These are phyloP conservation scores for Ctenodactylus gundi DNA, from an alignment of 2,113 vertebrate genomes.

Conservation along the genomic window DNA sequence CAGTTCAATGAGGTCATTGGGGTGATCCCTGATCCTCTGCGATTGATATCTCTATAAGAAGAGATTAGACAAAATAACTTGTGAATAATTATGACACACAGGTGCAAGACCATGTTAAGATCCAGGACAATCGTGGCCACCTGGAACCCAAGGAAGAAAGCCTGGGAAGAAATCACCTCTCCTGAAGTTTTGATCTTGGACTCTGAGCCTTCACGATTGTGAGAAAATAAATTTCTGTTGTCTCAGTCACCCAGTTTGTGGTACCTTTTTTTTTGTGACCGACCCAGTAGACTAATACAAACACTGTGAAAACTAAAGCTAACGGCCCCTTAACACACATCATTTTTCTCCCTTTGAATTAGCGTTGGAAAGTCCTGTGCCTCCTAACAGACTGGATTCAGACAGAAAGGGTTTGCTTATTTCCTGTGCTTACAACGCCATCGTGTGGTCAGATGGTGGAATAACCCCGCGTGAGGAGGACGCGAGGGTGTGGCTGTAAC, in stretches of 20 bases:
- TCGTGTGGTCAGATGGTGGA: conserved; percentile 22
- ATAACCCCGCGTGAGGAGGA: neutral
- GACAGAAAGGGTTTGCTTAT: neutral
- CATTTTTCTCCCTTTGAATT: neutral
- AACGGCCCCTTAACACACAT: neutral
- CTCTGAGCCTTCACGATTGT: neutral
- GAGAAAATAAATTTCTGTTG: conserved; percentile 10
- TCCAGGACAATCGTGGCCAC: neutral
- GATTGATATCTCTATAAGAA: neutral
- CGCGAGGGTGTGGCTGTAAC: neutral
- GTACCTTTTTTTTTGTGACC: neutral
- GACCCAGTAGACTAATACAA: neutral
- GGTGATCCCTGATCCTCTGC: neutral
- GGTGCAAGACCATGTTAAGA: neutral
- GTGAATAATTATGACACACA: neutral
- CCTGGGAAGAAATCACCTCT: neutral
- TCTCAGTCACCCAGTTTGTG: neutral
- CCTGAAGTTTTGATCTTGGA: neutral
- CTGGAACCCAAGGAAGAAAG: neutral
- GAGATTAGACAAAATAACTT: neutral
- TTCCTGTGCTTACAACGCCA: neutral
- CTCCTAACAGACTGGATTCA: neutral
- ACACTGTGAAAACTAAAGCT: neutral
- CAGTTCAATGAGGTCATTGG: neutral
- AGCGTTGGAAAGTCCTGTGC: neutral